Percentiles rank a stretch among this genome's conserved stretches.
These are phyloP conservation scores for Loripinus fragilis DNA, from an alignment of 2,888 invertebrate species.

Conservation along the genomic window DNA sequence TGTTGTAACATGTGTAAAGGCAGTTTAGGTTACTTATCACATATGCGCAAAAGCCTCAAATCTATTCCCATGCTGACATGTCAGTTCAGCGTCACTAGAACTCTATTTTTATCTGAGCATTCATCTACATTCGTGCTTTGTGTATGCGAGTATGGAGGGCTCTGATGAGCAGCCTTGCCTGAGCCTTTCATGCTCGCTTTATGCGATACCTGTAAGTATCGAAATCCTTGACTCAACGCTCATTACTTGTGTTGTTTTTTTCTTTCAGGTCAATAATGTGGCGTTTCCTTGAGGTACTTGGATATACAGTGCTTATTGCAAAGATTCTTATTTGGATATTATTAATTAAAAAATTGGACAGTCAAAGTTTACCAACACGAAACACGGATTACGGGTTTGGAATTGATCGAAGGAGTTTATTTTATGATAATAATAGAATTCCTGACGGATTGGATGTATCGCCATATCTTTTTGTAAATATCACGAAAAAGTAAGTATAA, in stretches of 20 bases:
- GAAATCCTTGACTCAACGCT: too few relatives aligned
- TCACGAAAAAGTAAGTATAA: constrained; percentile 70
- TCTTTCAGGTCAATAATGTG: constrained; percentile 61
- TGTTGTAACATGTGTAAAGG: too few relatives aligned
- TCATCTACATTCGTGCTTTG: too few relatives aligned
- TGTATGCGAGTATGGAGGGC: too few relatives aligned
- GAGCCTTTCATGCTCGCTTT: too few relatives aligned
- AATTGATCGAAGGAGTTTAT: constrained; percentile 54
- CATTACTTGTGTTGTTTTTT: neutral
- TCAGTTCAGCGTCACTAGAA: too few relatives aligned
- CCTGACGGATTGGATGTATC: constrained; percentile 71
- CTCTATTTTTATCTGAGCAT: too few relatives aligned
- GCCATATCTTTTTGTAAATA: constrained; percentile 66
- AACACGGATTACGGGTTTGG: constrained; percentile 49
- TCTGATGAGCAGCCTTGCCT: too few relatives aligned
- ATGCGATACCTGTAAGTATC: too few relatives aligned
- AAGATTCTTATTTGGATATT: constrained; percentile 55
- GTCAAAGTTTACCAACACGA: constrained; percentile 47
- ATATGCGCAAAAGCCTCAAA: too few relatives aligned
- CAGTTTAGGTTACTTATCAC: too few relatives aligned
- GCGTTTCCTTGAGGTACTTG: constrained; percentile 56
- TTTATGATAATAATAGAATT: constrained; percentile 72
- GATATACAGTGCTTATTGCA: constrained; percentile 57
- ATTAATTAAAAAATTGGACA: constrained; percentile 34
- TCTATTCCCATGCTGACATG: too few relatives aligned